phyloP scores from a whole-genome alignment of 2,888 invertebrate genomes.

The Belgica antarctica region DNA sequence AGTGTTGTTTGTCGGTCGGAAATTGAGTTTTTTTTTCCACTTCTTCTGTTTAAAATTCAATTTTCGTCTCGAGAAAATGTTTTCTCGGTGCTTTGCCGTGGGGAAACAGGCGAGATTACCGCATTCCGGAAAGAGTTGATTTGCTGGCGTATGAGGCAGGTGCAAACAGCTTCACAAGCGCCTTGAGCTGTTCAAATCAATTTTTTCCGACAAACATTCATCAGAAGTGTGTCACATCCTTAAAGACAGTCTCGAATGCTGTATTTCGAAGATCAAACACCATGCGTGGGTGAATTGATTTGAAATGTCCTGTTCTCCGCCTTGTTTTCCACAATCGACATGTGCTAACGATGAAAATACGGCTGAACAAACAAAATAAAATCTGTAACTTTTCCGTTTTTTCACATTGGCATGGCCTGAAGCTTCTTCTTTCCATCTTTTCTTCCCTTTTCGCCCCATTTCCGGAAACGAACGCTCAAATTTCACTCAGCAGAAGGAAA shows the following conservation, averaged over 20 bases:
- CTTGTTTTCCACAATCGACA: not conserved
- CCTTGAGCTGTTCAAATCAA: not conserved
- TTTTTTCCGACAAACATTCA: not conserved
- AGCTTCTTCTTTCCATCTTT: not conserved
- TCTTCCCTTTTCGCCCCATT: too few relatives aligned
- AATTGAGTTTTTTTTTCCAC: slow-evolving; percentile 13
- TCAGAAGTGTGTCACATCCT: slow-evolving; percentile 18
- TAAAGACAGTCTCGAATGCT: not conserved
- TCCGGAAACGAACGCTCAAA: slow-evolving; percentile 18
- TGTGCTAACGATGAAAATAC: slow-evolving; percentile 17
- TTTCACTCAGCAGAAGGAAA: slow-evolving; percentile 14
- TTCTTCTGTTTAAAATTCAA: not conserved
- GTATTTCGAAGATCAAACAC: not conserved
- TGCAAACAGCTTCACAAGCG: not conserved
- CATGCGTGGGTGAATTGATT: not conserved
- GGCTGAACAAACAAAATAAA: slow-evolving; percentile 35
- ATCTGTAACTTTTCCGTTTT: slow-evolving; percentile 19
- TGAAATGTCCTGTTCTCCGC: slow-evolving; percentile 29
- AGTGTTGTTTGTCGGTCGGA: slow-evolving; percentile 18
- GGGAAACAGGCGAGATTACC: not conserved
- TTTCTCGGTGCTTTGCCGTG: not conserved
- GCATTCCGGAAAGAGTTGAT: not conserved
- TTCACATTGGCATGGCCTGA: slow-evolving; percentile 17
- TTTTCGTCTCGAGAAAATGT: not conserved
- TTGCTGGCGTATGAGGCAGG: not conserved